Conservation (phyloP, 1,140 invertebrate genomes). For the Aphaenogaster ashmeadi region DNA sequence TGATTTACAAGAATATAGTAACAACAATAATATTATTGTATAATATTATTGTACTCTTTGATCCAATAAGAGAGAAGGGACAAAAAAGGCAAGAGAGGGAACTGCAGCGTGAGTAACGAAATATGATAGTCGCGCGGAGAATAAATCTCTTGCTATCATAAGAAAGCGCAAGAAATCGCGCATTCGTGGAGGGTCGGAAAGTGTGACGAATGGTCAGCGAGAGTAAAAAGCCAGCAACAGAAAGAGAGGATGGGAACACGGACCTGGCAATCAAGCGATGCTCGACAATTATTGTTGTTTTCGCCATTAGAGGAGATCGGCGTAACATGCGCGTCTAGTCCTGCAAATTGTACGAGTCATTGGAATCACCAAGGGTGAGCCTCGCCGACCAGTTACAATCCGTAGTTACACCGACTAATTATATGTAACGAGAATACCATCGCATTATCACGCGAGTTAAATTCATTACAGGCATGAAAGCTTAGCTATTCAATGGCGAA, state of each 20-base stretch:
- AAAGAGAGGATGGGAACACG: conserved; percentile 23
- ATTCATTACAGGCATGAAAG: conserved; percentile 36
- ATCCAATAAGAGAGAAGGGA: background rate
- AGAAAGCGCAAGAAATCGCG: conserved; percentile 36
- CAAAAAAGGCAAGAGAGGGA: background rate
- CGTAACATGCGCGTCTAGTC: conserved; percentile 12
- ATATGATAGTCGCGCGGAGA: conserved; percentile 25
- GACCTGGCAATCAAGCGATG: conserved; percentile 41
- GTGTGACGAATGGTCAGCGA: conserved; percentile 53
- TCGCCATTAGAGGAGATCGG: conserved; percentile 41
- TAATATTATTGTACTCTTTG: background rate
- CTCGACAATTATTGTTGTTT: conserved; percentile 61
- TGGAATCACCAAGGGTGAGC: background rate
- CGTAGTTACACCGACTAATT: conserved; percentile 6
- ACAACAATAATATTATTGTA: background rate
- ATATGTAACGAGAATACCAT: conserved; percentile 10
- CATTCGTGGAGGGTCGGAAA: conserved; percentile 36
- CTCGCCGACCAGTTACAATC: conserved; percentile 23
- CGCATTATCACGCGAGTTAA: conserved; percentile 6
- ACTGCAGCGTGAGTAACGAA: background rate
- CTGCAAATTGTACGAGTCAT: conserved; percentile 37
- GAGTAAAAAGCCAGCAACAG: conserved; percentile 26
- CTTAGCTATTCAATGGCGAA: background rate
- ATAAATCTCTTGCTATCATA: conserved; percentile 19
- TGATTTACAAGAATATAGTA: background rate